These are phyloP conservation scores for Galeopsomyia nigrocyanea DNA, from an alignment of 2,888 invertebrate genomes.

Conservation along the genomic window DNA sequence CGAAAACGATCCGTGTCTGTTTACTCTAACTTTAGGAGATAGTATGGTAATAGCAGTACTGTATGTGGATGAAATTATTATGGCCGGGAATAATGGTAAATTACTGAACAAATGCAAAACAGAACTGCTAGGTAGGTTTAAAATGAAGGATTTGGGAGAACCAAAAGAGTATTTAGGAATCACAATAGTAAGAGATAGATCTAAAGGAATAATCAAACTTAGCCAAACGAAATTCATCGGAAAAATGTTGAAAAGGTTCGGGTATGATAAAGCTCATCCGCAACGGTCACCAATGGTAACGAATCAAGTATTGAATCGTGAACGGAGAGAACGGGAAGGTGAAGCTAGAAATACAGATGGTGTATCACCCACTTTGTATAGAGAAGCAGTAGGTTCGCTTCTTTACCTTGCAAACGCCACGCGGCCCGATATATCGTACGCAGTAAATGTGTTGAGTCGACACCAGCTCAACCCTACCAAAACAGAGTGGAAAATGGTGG, in stretches of 20 bases:
- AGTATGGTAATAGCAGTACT: too few relatives aligned
- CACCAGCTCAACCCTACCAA: constrained; percentile 37
- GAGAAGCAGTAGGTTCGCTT: constrained; percentile 51
- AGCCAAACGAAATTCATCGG: constrained; percentile 12
- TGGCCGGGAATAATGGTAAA: too few relatives aligned
- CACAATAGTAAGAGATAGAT: not conserved
- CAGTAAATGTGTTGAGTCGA: constrained; percentile 38
- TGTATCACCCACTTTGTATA: too few relatives aligned
- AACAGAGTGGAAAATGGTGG: constrained; percentile 38
- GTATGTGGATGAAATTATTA: too few relatives aligned
- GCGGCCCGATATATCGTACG: constrained; percentile 40
- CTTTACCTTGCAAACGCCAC: constrained; percentile 48
- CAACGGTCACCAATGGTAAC: constrained; percentile 24
- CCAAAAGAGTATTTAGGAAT: constrained; percentile 18
- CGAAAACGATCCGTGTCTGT: too few relatives aligned
- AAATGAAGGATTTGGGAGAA: constrained; percentile 1
- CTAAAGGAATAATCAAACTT: not conserved
- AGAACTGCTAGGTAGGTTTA: not conserved
- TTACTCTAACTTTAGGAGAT: too few relatives aligned
- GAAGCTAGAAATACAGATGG: too few relatives aligned
- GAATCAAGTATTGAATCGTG: constrained; percentile 12
- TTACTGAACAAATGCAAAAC: too few relatives aligned
- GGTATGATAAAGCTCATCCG: not conserved
- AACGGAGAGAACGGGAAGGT: constrained; percentile 7
- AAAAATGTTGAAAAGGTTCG: constrained; percentile 5